Percentiles rank a stretch among this genome's conserved stretches.
phyloP scores from a whole-genome alignment of 2,113 vertebrate species.

The Himantopus leucocephalus region DNA sequence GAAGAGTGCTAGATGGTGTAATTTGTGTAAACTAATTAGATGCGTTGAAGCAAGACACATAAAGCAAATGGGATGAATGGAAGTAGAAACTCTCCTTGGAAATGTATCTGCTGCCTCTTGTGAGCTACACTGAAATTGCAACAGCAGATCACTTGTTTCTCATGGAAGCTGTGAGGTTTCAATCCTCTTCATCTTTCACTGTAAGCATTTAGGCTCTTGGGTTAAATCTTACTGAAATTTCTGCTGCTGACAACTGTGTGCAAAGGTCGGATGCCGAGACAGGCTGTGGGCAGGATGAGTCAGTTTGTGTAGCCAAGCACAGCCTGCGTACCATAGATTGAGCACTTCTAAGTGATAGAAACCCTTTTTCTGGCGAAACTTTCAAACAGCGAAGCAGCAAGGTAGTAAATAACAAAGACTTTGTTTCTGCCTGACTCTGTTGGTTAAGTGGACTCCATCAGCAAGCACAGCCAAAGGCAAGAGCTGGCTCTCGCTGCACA shows the following conservation, averaged over 20 bases:
- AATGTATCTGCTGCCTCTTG: slow-evolving; percentile 55
- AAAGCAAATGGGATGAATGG: background rate
- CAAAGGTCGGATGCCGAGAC: background rate
- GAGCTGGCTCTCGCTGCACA: background rate
- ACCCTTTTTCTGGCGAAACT: background rate
- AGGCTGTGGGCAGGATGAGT: background rate
- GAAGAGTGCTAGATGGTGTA: background rate
- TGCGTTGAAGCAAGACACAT: background rate
- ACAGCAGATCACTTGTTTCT: background rate
- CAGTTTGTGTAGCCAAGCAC: background rate
- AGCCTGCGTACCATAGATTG: rapidly evolving
- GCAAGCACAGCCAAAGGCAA: background rate
- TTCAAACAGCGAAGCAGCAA: background rate
- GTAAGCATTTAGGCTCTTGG: background rate
- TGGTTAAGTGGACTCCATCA: background rate
- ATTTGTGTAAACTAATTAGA: background rate
- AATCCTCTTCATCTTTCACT: background rate
- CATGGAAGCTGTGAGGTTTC: background rate
- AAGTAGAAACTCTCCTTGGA: background rate
- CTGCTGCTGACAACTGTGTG: background rate
- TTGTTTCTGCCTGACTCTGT: background rate
- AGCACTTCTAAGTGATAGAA: background rate
- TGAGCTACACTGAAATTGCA: slow-evolving; percentile 32
- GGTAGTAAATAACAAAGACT: background rate
- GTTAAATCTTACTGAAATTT: background rate